Percentiles rank a stretch among this genome's conserved stretches.
These are phyloP conservation scores for Hylaeus volcanicus DNA, from an alignment of 1,140 invertebrate genomes.

Conservation along the genomic window DNA sequence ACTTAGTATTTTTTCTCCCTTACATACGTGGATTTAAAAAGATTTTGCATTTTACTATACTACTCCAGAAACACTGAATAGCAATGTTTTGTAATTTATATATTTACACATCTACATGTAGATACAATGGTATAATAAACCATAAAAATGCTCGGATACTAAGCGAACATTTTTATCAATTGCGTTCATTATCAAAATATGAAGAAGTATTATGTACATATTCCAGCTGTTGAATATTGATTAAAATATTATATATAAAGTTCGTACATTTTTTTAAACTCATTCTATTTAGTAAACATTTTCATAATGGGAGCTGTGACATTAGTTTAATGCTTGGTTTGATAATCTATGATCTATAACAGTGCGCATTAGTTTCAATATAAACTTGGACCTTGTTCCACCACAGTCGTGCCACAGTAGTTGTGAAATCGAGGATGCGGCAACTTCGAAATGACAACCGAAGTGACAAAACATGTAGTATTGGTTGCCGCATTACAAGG, in stretches of 20 bases:
- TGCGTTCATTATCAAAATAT: conserved; percentile 60
- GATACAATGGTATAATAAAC: conserved; percentile 8
- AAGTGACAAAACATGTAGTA: no score
- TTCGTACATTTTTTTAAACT: not conserved
- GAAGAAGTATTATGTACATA: conserved; percentile 66
- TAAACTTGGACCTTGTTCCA: no score
- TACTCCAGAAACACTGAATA: conserved; percentile 30
- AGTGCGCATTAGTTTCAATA: no score
- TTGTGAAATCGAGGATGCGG: no score
- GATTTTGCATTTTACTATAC: conserved; percentile 11
- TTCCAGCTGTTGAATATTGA: conserved; percentile 79
- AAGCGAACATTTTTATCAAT: conserved; percentile 38
- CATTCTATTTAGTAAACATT: not conserved
- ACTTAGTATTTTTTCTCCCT: not conserved
- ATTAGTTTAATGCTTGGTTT: no score
- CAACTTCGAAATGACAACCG: no score
- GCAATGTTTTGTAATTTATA: conserved; percentile 39
- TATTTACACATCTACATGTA: conserved; percentile 21
- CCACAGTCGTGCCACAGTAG: no score
- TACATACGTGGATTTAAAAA: not conserved
- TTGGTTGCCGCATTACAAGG: no score
- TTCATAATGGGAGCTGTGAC: no score
- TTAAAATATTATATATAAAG: conserved; percentile 73
- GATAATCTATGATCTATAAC: no score
- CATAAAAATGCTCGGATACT: conserved; percentile 68